Evolutionary conservation across 2,888 invertebrate species (phyloP).

Genomic region (Cetonia aurata): DNA sequence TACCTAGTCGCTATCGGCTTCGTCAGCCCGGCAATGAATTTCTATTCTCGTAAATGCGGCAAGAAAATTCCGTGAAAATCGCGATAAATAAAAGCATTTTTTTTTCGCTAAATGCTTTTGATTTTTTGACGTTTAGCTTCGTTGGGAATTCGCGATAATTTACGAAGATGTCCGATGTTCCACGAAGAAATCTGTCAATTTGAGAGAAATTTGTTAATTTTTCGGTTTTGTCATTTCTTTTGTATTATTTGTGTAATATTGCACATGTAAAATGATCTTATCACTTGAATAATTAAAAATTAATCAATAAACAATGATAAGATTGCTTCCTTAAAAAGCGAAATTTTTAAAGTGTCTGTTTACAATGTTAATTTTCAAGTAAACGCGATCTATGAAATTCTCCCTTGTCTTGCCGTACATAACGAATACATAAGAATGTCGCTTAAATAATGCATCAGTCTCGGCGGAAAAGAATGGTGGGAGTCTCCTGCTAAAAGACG

Average conservation of each 20-base stretch:
- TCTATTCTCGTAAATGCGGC: not conserved
- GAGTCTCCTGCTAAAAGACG: conserved; percentile 6
- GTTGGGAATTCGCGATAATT: no score
- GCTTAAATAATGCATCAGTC: not conserved
- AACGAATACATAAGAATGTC: conserved; percentile 1
- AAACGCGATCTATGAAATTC: not conserved
- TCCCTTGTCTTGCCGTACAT: not conserved
- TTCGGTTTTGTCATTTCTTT: not conserved
- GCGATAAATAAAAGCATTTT: no score
- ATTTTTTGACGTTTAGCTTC: no score
- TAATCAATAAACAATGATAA: no score
- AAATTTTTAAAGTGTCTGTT: no score
- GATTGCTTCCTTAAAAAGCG: no score
- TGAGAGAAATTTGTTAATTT: not conserved
- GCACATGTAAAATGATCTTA: not conserved
- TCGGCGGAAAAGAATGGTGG: conserved; percentile 23
- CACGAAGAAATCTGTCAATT: not conserved
- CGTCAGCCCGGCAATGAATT: not conserved
- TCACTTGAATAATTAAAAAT: not conserved
- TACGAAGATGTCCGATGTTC: no score
- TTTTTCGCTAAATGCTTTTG: no score
- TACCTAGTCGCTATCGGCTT: not conserved
- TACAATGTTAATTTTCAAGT: not conserved
- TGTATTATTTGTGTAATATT: not conserved
- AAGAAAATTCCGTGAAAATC: no score